phyloP scores from a whole-genome alignment of 2,888 invertebrate species.

The Tachina fera region DNA sequence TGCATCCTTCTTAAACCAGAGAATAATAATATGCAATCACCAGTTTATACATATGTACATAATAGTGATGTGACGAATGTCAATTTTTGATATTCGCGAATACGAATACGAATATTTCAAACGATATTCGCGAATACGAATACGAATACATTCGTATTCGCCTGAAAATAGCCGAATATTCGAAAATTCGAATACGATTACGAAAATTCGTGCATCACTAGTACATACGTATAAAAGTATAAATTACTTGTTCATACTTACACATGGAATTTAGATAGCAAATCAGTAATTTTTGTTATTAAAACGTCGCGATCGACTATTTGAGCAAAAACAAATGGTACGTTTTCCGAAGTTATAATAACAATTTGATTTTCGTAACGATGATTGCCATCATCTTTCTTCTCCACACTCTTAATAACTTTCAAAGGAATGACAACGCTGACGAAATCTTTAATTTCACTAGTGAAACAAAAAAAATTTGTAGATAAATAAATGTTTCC shows the following conservation, averaged over 20 bases:
- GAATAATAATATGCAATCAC: too few relatives aligned
- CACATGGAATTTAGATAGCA: constrained; percentile 88
- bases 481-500: constrained; percentile 96
- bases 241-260: constrained; percentile 72
- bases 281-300: constrained; percentile 93
- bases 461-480: constrained; percentile 98
- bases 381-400: constrained; percentile 82
- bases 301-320: constrained; percentile 94
- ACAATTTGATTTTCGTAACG: constrained; percentile 85
- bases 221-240: not conserved
- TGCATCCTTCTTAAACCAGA: too few relatives aligned
- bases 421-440: constrained; percentile 94
- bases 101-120: too few relatives aligned
- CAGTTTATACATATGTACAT: too few relatives aligned
- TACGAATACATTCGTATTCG: too few relatives aligned
- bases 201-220: too few relatives aligned
- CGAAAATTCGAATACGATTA: too few relatives aligned
- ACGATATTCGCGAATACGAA: too few relatives aligned
- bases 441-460: constrained; percentile 92
- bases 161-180: too few relatives aligned
- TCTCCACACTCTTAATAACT: constrained; percentile 86
- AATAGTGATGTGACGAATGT: too few relatives aligned
- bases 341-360: constrained; percentile 91
- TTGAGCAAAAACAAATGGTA: constrained; percentile 94
- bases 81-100: too few relatives aligned